A percentile compares a stretch with the other conserved stretches of the same genome.
Conservation (phyloP, 2,797 vertebrate genomes). For the Eleutherodactylus coqui region DNA sequence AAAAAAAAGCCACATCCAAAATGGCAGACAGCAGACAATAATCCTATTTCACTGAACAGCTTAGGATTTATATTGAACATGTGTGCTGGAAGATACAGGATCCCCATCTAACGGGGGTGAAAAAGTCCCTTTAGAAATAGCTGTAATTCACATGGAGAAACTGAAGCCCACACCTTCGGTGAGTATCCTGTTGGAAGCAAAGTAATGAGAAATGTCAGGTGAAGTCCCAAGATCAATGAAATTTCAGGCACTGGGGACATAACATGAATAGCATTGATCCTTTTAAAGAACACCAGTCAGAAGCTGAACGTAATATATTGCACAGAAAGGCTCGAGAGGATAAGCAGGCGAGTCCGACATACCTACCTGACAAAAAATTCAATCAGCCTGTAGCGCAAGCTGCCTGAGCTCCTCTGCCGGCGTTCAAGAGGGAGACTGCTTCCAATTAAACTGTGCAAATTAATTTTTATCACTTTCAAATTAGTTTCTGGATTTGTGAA, state of each 20-base stretch:
- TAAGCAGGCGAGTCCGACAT: slow-evolving; percentile 80
- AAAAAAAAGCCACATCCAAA: not conserved
- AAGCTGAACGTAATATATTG: slow-evolving; percentile 85
- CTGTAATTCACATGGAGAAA: slow-evolving; percentile 33
- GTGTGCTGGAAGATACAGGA: slow-evolving; percentile 29
- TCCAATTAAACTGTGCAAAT: slow-evolving; percentile 90
- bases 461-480: slow-evolving; percentile 85
- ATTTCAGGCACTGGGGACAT: slow-evolving; percentile 80
- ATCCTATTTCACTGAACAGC: slow-evolving; percentile 26
- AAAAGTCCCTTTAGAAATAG: slow-evolving; percentile 25
- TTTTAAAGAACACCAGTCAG: slow-evolving; percentile 83
- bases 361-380: slow-evolving; percentile 92
- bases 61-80: slow-evolving; percentile 41
- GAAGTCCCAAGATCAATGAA: slow-evolving; percentile 86
- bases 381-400: slow-evolving; percentile 80
- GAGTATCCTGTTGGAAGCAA: slow-evolving; percentile 74
- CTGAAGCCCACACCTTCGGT: slow-evolving; percentile 70
- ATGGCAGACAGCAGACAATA: slow-evolving; percentile 35
- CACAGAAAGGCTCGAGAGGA: slow-evolving; percentile 82
- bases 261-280: slow-evolving; percentile 86
- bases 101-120: slow-evolving; percentile 7
- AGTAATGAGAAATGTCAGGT: slow-evolving; percentile 83
- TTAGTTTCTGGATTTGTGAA: slow-evolving; percentile 79
- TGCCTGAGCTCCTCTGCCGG: slow-evolving; percentile 66
- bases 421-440: slow-evolving; percentile 73